Conservation (phyloP, 2,113 vertebrate species). For the Origma solitaria region DNA sequence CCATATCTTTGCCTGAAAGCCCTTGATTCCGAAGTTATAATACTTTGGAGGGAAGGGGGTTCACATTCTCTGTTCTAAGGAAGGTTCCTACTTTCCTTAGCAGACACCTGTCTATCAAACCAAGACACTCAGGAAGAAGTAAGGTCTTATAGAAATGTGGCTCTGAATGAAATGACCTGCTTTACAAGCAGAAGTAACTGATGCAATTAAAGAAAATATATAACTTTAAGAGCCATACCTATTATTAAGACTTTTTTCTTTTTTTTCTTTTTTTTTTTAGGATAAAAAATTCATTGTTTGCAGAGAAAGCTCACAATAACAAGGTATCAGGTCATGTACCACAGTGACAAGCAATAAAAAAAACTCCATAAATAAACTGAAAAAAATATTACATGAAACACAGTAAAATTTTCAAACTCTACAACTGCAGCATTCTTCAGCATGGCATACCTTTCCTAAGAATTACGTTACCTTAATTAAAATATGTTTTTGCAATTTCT, state of each 20-base stretch:
- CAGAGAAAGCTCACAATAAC: not conserved
- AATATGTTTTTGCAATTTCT: not conserved
- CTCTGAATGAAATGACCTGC: not conserved
- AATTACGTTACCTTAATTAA: slow-evolving; percentile 28
- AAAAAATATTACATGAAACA: not conserved
- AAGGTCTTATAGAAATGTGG: not conserved
- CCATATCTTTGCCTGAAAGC: too few species aligned
- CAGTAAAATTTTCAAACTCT: not conserved
- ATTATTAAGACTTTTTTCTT: not conserved
- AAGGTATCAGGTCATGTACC: not conserved
- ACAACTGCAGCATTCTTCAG: not conserved
- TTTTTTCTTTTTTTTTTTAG: too few species aligned
- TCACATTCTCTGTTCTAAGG: too few species aligned
- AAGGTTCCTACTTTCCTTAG: too few species aligned
- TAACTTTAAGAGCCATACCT: not conserved
- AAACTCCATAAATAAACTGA: not conserved
- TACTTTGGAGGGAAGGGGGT: too few species aligned
- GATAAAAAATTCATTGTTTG: not conserved
- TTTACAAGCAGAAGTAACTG: not conserved
- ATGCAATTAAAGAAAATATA: not conserved
- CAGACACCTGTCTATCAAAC: too few species aligned
- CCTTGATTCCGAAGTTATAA: too few species aligned
- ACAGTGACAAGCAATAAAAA: not conserved
- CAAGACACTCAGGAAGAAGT: too few species aligned
- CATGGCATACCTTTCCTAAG: not conserved